Evolutionary conservation across 2,113 vertebrate species (phyloP).

Genomic region (Cisticola juncidis): DNA sequence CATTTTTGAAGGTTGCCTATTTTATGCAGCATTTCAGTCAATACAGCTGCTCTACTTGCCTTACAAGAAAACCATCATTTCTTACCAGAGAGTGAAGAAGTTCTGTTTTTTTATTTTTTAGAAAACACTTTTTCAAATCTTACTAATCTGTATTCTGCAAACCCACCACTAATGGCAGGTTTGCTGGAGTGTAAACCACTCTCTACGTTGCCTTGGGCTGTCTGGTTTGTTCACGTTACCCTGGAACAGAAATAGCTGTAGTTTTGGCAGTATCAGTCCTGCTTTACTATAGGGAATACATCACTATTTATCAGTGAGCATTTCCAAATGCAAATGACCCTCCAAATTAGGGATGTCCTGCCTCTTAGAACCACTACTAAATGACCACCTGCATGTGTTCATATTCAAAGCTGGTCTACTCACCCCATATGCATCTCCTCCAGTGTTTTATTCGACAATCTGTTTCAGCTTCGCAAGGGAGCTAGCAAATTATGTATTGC

Average conservation of each 20-base stretch:
- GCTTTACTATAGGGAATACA: constrained; percentile 69
- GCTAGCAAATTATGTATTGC: constrained; percentile 81
- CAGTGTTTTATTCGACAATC: constrained; percentile 82
- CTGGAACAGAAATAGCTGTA: constrained; percentile 69
- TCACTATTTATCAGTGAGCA: constrained; percentile 65
- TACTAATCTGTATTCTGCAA: constrained; percentile 69
- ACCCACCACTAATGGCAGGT: constrained; percentile 52
- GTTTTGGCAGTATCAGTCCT: constrained; percentile 68
- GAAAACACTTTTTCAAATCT: constrained; percentile 38
- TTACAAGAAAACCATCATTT: constrained; percentile 52
- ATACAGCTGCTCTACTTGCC: background rate
- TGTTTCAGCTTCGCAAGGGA: constrained; percentile 79
- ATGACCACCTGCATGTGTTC: constrained; percentile 76
- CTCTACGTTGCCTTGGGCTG: constrained; percentile 67
- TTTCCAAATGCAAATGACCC: constrained; percentile 79
- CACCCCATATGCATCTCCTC: constrained; percentile 79
- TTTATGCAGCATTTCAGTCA: constrained; percentile 27
- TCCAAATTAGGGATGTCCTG: constrained; percentile 78
- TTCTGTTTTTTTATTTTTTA: background rate
- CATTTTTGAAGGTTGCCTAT: background rate
- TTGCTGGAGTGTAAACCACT: constrained; percentile 63
- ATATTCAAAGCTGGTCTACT: constrained; percentile 74
- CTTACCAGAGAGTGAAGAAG: constrained; percentile 19
- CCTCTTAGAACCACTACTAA: constrained; percentile 73
- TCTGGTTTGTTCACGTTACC: constrained; percentile 70